A percentile compares a stretch with the other conserved stretches of the same genome.
Evolutionary conservation across 2,113 vertebrate genomes (phyloP).

Genomic region (Pelmatolapia mariae): DNA sequence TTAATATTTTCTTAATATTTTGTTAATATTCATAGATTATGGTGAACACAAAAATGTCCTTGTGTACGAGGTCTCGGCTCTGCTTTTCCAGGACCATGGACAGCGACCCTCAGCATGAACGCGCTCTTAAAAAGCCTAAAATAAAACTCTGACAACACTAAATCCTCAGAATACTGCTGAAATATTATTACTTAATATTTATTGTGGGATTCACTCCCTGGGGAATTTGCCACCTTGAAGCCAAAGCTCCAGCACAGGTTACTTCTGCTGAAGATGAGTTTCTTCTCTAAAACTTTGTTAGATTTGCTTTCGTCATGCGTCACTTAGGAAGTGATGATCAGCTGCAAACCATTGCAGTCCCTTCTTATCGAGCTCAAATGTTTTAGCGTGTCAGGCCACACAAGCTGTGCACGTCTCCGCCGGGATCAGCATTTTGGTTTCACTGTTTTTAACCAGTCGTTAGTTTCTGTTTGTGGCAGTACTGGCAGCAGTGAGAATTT

Average conservation of each 20-base stretch:
- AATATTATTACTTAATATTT: not conserved
- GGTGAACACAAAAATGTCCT: not conserved
- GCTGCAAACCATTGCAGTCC: not conserved
- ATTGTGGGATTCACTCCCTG: accelerated
- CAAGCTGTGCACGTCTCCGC: not conserved
- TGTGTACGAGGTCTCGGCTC: too few relatives aligned
- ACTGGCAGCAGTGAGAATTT: not conserved
- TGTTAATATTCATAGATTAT: not conserved
- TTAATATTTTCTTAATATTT: not conserved
- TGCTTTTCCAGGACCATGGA: accelerated
- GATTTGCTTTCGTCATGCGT: not conserved
- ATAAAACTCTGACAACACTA: not conserved
- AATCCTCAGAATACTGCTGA: not conserved
- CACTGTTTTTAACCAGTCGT: not conserved
- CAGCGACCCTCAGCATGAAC: accelerated
- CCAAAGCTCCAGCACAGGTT: not conserved
- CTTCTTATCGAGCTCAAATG: not conserved
- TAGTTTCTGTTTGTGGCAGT: not conserved
- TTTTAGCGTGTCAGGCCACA: not conserved
- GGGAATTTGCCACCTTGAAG: not conserved
- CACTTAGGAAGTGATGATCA: not conserved
- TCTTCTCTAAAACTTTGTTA: not conserved
- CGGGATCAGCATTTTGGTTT: accelerated
- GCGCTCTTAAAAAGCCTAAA: too few relatives aligned
- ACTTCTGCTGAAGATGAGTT: not conserved